Evolutionary conservation across 2,888 invertebrate species (phyloP).

Genomic region (Volucella bombylans): DNA sequence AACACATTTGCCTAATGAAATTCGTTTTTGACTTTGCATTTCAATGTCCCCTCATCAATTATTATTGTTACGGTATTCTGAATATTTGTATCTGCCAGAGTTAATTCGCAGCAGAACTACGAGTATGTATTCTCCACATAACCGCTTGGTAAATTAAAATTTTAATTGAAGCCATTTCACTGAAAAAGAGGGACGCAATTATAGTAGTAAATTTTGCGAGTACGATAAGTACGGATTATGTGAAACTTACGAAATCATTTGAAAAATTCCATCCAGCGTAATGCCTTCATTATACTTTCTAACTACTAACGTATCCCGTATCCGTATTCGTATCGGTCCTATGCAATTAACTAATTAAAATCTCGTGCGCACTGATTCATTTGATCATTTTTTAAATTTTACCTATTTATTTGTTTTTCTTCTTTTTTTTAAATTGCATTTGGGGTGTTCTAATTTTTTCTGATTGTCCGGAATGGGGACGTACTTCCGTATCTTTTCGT

Average conservation of each 20-base stretch:
- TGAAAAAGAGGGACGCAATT: neutral
- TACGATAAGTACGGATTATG: neutral
- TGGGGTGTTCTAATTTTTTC: slow-evolving; percentile 32
- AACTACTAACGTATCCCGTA: too few relatives aligned
- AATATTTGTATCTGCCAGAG: neutral
- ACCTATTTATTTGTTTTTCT: slow-evolving; percentile 37
- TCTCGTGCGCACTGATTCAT: too few relatives aligned
- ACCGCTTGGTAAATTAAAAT: slow-evolving; percentile 26
- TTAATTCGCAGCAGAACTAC: neutral
- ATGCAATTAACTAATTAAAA: too few relatives aligned
- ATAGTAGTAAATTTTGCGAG: neutral
- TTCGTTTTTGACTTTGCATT: slow-evolving; percentile 12
- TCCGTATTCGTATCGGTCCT: too few relatives aligned
- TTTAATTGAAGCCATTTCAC: slow-evolving; percentile 30
- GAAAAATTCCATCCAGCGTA: neutral
- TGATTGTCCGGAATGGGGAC: slow-evolving; percentile 23
- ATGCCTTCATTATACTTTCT: neutral
- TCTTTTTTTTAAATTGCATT: slow-evolving; percentile 2
- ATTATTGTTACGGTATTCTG: neutral
- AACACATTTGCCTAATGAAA: slow-evolving; percentile 21
- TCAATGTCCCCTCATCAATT: slow-evolving; percentile 1
- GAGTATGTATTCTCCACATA: slow-evolving; percentile 12
- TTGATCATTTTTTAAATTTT: slow-evolving; percentile 8
- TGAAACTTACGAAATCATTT: neutral
- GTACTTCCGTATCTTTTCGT: too few relatives aligned